Evolutionary conservation across 2,797 vertebrate genomes (phyloP).

Genomic region (Gymnothorax javanicus): DNA sequence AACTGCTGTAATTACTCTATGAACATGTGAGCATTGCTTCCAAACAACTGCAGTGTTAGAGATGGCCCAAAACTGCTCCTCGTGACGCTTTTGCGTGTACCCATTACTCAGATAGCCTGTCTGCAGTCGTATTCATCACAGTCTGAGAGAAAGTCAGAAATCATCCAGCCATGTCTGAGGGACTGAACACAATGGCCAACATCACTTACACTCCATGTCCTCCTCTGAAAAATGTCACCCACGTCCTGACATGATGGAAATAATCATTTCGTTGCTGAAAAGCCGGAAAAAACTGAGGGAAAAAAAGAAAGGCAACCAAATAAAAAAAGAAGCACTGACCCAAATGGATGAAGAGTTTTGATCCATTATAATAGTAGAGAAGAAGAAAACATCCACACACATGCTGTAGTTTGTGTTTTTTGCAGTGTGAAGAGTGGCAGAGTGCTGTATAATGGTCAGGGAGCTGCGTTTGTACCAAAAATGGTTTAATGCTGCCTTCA

Average conservation of each 20-base stretch:
- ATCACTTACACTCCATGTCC: background rate
- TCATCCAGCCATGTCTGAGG: background rate
- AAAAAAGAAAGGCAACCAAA: background rate
- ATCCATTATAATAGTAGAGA: background rate
- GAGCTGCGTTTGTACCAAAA: background rate
- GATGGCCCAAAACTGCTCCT: background rate
- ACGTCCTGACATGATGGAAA: conserved; percentile 21
- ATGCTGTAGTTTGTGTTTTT: background rate
- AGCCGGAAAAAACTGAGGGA: background rate
- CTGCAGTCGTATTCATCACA: background rate
- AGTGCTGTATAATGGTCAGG: background rate
- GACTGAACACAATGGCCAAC: background rate
- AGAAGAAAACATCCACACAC: background rate
- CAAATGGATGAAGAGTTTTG: background rate
- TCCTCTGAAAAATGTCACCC: background rate
- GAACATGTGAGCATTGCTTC: background rate
- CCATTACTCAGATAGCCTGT: conserved; percentile 7
- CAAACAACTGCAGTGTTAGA: background rate
- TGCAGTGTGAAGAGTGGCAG: background rate
- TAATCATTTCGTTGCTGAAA: conserved; percentile 16
- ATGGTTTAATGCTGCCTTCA: background rate
- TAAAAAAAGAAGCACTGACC: background rate
- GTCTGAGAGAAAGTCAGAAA: background rate
- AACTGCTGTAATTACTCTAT: background rate
- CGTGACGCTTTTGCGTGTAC: background rate